Percentiles rank a stretch among this genome's conserved stretches.
Evolutionary conservation across 2,113 vertebrate genomes (phyloP).

Genomic region (Pelobates fuscus): DNA sequence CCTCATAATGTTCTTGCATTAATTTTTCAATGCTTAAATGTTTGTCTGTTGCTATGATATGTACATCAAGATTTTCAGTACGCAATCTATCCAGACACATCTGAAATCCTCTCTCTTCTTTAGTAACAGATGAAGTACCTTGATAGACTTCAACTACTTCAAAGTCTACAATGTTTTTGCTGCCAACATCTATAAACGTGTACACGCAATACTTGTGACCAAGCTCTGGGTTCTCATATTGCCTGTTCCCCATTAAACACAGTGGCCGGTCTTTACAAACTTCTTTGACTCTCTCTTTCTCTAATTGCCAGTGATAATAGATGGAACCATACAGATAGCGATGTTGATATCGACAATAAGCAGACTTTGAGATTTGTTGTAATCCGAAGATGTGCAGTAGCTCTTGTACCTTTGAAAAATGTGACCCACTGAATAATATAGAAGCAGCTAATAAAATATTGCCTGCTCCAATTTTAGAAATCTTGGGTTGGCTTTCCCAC

Average conservation of each 20-base stretch:
- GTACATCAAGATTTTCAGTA: neutral
- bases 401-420: neutral
- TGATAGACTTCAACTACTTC: neutral
- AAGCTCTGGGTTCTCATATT: neutral
- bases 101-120: neutral
- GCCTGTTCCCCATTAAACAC: neutral
- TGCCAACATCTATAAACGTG: neutral
- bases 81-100: neutral
- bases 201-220: neutral
- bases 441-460: neutral
- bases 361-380: neutral
- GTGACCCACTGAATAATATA: neutral
- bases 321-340: neutral
- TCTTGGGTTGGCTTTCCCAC: constrained; percentile 2
- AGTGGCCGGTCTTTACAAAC: neutral
- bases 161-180: neutral
- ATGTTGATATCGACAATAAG: neutral
- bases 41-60: neutral
- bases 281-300: neutral
- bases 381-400: neutral
- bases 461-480: neutral
- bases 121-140: neutral
- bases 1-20: neutral
- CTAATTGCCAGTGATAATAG: neutral
- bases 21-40: neutral